phyloP scores from a whole-genome alignment of 2,797 vertebrate species.

The Dipus sagitta region DNA sequence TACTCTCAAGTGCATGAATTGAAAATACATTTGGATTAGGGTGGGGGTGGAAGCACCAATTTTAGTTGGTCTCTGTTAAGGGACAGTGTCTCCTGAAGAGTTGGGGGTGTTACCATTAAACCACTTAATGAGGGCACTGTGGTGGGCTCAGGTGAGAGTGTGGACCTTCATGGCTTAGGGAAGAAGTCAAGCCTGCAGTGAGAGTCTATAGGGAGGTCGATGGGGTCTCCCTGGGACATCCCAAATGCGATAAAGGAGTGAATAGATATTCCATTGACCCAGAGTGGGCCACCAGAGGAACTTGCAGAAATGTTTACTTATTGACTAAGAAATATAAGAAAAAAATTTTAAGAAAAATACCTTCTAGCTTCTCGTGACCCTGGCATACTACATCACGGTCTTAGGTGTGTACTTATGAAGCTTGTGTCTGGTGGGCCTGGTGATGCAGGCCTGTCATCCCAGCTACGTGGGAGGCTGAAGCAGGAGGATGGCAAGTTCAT shows the following conservation, averaged over 20 bases:
- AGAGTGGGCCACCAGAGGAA: not conserved
- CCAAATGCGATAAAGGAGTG: not conserved
- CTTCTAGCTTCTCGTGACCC: not conserved
- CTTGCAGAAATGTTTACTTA: not conserved
- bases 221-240: not conserved
- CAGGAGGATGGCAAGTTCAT: not conserved
- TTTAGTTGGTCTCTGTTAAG: constrained; percentile 85
- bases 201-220: not conserved
- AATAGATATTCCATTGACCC: rapidly evolving
- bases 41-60: constrained; percentile 70
- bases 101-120: constrained; percentile 77
- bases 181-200: not conserved
- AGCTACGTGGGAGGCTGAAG: not conserved
- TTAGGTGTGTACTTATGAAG: not conserved
- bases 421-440: not conserved
- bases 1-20: constrained; percentile 86
- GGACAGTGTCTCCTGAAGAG: constrained; percentile 83
- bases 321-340: not conserved
- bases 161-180: rapidly evolving
- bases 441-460: not conserved
- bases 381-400: not conserved
- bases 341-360: not conserved
- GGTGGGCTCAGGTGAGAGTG: not conserved
- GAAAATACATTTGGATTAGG: constrained; percentile 86
- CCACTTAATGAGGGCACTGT: constrained; percentile 78